Base-by-base conservation (phyloP, 2,888 invertebrate species). In the Drosophila planitibia region DNA sequence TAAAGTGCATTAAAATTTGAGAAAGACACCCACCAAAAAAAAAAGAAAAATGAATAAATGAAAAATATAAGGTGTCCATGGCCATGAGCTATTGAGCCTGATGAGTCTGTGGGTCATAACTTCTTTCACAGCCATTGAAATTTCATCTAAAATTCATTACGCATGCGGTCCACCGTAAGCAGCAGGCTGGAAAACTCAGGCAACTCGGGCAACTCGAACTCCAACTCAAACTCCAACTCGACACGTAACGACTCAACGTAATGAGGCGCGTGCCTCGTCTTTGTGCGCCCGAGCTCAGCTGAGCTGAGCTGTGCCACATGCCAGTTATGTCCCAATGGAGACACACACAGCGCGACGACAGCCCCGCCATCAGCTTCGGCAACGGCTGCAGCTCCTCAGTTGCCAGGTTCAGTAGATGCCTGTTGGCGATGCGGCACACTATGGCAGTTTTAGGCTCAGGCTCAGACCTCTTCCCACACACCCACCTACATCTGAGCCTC, bases 131-230 rank as follows among this genome's bases (percentile, higher is more conserved):
- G 79, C 80, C 84, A 84, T 84, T 88, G 85, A 79, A 85, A 83
- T 80, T 78, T 89, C 91, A 91, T 92, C 83, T 90, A 83, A 89
- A 91, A 91, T 89, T 91, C 92, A 91, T 92, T 91, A 85, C 85
- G 87, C 76, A 82, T 84, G 82, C 71, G 58, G 58, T 19, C 22
- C 41, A 32, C 22, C 22, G 5, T 22, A 12, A 14, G 22, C 22
- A 44, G 44, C 3, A 14, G 44, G 44, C 22, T 5, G 44, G 39
- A 9, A 39, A 39, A 39, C 19, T 39, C 39, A 9, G 39, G 49
- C 49, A 49, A 49, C 28, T 57, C 37, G n/a, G 28, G 57, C 44
- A 57, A 55, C 59, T 35, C 37, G 12, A 25, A 39, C 28, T 35
- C 37, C 16, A 25, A 39, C 28, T 59, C 54, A 10, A 73, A 72